Conservation (phyloP, 2,888 invertebrate genomes). For the Hipparchia sbordonii region DNA sequence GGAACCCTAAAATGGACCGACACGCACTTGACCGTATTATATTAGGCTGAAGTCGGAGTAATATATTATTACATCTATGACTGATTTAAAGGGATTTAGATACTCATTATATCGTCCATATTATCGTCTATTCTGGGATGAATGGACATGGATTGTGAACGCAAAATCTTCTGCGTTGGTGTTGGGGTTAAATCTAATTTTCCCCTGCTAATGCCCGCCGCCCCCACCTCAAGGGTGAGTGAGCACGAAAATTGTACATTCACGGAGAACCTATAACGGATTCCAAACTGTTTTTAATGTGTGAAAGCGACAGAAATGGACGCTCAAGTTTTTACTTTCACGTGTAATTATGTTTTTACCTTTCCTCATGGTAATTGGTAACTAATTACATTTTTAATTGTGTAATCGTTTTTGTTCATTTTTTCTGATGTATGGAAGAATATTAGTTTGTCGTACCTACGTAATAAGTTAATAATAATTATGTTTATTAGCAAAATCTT, state of each 20-base stretch:
- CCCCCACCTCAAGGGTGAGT: slow-evolving; percentile 7
- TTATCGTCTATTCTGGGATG: not conserved
- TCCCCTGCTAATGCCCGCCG: not conserved
- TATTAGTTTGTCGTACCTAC: too few species aligned
- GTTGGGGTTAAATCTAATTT: slow-evolving; percentile 15
- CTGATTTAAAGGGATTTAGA: too few species aligned
- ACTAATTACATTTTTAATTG: slow-evolving; percentile 4
- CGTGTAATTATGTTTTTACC: not conserved
- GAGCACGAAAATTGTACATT: slow-evolving; percentile 8
- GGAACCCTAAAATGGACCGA: too few species aligned
- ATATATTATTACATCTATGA: too few species aligned
- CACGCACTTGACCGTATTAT: too few species aligned
- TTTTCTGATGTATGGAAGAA: too few species aligned
- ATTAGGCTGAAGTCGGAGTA: too few species aligned
- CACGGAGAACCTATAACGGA: not conserved
- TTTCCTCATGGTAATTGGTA: slow-evolving; percentile 2
- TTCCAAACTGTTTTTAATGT: slow-evolving; percentile 13
- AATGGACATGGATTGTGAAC: not conserved
- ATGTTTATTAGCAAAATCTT: too few species aligned
- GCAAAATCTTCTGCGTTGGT: slow-evolving; percentile 7
- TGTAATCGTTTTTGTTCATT: not conserved
- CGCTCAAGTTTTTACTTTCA: not conserved
- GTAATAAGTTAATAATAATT: too few species aligned
- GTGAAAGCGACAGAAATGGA: slow-evolving; percentile 4
- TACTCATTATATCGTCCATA: too few species aligned